Conservation (phyloP, 2,888 invertebrate genomes). For the Hirtodrosophila alboralis region DNA sequence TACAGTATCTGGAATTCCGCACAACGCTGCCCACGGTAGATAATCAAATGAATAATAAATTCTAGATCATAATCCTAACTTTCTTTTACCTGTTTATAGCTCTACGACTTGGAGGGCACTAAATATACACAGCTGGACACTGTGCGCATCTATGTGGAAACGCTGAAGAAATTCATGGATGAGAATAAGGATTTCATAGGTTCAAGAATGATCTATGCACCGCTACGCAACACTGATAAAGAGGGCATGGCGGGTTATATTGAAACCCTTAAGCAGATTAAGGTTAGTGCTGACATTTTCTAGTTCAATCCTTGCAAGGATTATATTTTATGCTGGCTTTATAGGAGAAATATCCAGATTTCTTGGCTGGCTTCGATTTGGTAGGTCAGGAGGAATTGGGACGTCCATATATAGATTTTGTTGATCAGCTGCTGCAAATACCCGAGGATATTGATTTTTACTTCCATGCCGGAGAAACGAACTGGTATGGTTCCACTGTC, state of each 20-base stretch:
- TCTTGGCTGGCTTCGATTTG: slow-evolving; percentile 91
- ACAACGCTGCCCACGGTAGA: slow-evolving; percentile 86
- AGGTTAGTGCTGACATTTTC: slow-evolving; percentile 49
- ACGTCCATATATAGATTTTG: slow-evolving; percentile 86
- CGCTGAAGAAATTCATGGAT: slow-evolving; percentile 86
- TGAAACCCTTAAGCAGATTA: slow-evolving; percentile 68
- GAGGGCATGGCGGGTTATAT: slow-evolving; percentile 85
- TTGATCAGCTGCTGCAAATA: slow-evolving; percentile 85
- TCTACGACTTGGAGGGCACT: slow-evolving; percentile 89
- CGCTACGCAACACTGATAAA: slow-evolving; percentile 85
- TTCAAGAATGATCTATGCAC: slow-evolving; percentile 89
- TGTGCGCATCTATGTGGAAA: slow-evolving; percentile 86
- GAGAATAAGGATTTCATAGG: slow-evolving; percentile 86
- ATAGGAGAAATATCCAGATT: slow-evolving; percentile 86
- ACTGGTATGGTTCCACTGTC: slow-evolving; percentile 88
- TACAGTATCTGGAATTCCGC: slow-evolving; percentile 89
- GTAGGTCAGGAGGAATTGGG: slow-evolving; percentile 92
- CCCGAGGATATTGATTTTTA: slow-evolving; percentile 87
- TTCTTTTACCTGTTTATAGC: slow-evolving; percentile 55
- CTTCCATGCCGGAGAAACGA: slow-evolving; percentile 93
- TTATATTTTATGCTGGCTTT: slow-evolving; percentile 56
- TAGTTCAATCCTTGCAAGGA: accelerated
- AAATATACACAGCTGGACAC: slow-evolving; percentile 86
- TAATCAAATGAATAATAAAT: background rate
- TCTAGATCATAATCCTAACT: background rate